Evolutionary conservation across 2,113 vertebrate genomes (phyloP), one percentile per base, ranked within the genome.

Genomic region (Bagarius yarrelli): DNA sequence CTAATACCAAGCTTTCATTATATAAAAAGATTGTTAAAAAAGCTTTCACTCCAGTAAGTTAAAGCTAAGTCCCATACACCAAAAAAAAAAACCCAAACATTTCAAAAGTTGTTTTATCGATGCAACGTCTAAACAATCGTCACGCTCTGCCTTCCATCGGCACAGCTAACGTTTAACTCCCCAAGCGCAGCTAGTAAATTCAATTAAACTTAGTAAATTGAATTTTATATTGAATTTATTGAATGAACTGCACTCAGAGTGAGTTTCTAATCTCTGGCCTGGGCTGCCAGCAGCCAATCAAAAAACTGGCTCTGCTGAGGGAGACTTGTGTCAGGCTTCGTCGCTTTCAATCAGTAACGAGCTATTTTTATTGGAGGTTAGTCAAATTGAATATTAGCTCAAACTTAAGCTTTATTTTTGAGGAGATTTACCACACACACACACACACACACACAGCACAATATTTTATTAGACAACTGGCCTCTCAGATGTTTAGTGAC

Each of bases 181-280:
- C 50, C 16, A 5, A 72, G 70, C 50, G 4, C 50, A 55, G 70
- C 70, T 72, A 55, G 50, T 72, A 50, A 72, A 32, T 72, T 72
- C 70, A 55, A 72, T 72, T 32, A 32, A 53, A 72, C 32, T 55
- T 27, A 32, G 50, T 55, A 72, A 72, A 72, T 72, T 55, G 27
- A 72, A 71, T 71, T 52, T 52, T 71, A 27, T 50, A 52, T 71
- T 71, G 69, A 71, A 72, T 72, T 53, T 72, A 55, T 72, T 55
- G 70, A 72, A 72, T 72, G 50, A 72, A 32, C 25, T 34, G 70
- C 4, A 1, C 50, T 30, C 70, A 53, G 19, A 72, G 50, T 21
- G 70, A 55, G 27, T 53, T 72, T 72, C 47, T 72, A 55, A 55
- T 12, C 70, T 53, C 47, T 53, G 1, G 18, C 27, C 53, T 18